phyloP scores from a whole-genome alignment of 1,140 invertebrate species.

The Cryptotermes secundus region DNA sequence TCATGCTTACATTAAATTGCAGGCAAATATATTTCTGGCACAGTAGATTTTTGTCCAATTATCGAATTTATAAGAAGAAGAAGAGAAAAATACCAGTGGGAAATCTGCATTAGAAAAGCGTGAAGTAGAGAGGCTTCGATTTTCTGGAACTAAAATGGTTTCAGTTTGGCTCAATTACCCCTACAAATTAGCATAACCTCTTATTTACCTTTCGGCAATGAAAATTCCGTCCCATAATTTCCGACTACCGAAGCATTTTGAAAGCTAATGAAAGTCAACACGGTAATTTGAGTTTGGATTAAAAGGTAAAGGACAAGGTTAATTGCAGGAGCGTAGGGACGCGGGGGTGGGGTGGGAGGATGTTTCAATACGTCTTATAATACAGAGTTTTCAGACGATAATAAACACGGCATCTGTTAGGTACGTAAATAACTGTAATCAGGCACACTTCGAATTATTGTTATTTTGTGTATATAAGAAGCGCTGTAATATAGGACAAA shows the following conservation, averaged over 20 bases:
- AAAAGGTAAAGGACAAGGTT: not conserved
- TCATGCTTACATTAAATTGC: not conserved
- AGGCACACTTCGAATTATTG: not conserved
- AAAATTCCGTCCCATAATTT: not conserved
- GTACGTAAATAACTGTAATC: not conserved
- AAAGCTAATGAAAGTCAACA: constrained; percentile 7
- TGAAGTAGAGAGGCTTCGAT: not conserved
- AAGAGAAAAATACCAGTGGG: no score
- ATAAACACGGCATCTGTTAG: not conserved
- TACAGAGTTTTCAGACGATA: not conserved
- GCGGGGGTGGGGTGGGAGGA: not conserved
- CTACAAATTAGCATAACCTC: not conserved
- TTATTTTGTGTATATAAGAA: constrained; percentile 1
- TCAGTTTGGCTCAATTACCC: no score
- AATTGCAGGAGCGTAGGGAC: not conserved
- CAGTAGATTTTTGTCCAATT: not conserved
- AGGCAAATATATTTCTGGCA: not conserved
- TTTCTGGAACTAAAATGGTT: not conserved
- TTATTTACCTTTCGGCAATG: not conserved
- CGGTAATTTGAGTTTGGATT: not conserved
- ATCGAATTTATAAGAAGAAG: not conserved
- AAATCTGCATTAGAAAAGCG: not conserved
- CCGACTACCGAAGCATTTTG: not conserved
- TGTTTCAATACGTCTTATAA: not conserved
- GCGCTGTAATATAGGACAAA: not conserved